Percentiles rank a stretch among this genome's conserved stretches.
phyloP scores from a whole-genome alignment of 2,888 invertebrate genomes.

The Polydrusus pterygomalis region DNA sequence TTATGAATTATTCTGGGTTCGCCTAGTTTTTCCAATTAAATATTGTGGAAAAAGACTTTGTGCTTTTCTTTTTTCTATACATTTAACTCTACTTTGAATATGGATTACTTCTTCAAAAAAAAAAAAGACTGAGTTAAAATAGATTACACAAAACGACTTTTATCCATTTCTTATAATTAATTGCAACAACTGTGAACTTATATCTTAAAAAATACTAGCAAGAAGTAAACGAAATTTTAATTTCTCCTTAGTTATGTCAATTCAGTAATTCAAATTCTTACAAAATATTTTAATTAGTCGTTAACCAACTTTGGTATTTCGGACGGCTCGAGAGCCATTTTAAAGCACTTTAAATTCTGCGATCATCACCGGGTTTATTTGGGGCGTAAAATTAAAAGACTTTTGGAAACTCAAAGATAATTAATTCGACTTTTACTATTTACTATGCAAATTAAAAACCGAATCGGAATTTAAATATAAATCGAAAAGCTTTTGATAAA shows the following conservation, averaged over 20 bases:
- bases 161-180: no score
- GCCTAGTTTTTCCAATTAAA: no score
- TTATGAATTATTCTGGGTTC: no score
- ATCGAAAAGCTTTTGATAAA: constrained; percentile 3
- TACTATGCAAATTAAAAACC: constrained; percentile 24
- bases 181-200: no score
- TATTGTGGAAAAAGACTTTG: no score
- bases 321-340: constrained; percentile 1
- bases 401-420: constrained; percentile 18
- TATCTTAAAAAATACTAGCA: no score
- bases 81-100: no score
- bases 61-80: no score
- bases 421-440: constrained; percentile 18
- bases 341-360: constrained; percentile 28
- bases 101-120: no score
- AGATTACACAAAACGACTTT: no score
- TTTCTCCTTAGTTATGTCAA: background rate
- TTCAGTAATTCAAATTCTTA: constrained; percentile 3
- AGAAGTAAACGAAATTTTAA: no score
- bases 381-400: constrained; percentile 26
- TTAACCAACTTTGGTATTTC: constrained; percentile 13
- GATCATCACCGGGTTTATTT: constrained; percentile 17
- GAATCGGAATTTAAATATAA: constrained; percentile 21
- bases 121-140: no score
- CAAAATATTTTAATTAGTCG: constrained; percentile 23